Conservation (phyloP, 1,140 invertebrate genomes). For the Diorhabda carinulata region DNA sequence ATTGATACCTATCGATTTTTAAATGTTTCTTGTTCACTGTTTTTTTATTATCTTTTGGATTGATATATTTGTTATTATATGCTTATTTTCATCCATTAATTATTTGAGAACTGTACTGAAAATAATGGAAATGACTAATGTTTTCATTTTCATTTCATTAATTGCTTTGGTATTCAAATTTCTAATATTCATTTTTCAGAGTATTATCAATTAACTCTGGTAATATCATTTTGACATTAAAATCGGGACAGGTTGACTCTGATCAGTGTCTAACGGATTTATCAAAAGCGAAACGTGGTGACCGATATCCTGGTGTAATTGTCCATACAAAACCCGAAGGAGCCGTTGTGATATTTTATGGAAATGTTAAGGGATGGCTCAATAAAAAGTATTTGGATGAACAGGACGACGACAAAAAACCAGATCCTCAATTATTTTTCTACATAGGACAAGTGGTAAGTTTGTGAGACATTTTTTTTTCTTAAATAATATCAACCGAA, state of each 20-base stretch:
- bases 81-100: too few species aligned
- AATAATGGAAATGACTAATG: too few species aligned
- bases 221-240: slow-evolving; percentile 53
- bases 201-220: slow-evolving; percentile 25
- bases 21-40: too few species aligned
- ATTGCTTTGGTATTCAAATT: too few species aligned
- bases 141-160: too few species aligned
- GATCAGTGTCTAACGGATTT: slow-evolving; percentile 51
- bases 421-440: slow-evolving; percentile 50
- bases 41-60: too few species aligned
- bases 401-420: slow-evolving; percentile 42
- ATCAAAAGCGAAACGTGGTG: slow-evolving; percentile 50
- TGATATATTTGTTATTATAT: too few species aligned
- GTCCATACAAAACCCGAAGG: slow-evolving; percentile 49
- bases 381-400: slow-evolving; percentile 51
- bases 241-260: slow-evolving; percentile 54
- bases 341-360: slow-evolving; percentile 58
- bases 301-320: slow-evolving; percentile 56
- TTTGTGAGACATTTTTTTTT: slow-evolving; percentile 18
- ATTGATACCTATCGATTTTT: too few species aligned
- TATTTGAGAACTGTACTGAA: too few species aligned
- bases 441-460: slow-evolving; percentile 60
- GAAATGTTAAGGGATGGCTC: slow-evolving; percentile 56
- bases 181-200: slow-evolving; percentile 20
- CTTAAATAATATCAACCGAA: neutral